Base-by-base conservation (phyloP, 2,113 vertebrate genomes). In the Pavo muticus region DNA sequence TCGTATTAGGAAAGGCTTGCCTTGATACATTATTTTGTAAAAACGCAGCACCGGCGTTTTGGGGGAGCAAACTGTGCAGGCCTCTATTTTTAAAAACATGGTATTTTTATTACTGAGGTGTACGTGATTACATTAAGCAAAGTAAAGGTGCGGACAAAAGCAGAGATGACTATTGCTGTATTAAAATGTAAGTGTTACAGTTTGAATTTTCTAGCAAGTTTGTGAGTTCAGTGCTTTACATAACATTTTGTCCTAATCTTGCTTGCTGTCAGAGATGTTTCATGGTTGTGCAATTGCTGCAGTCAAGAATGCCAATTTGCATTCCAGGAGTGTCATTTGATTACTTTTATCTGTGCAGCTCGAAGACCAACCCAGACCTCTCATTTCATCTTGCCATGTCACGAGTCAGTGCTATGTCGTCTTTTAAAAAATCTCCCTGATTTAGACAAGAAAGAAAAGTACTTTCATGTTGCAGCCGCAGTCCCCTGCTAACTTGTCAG, bases 311-410 rank as follows among this genome's bases (percentile, higher is more conserved):
- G 98, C 97, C 98, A 98, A 98, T 99, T 99, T 98, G 98, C 98
- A 99, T 99, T 99, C 98, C 98, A 98, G 97, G 96, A 98, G 98
- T 99, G 98, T 98, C 98, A 99, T 98, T 99, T 99, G 98, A 99
- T 99, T 98, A 98, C 98, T 98, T 99, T 99, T 99, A 99, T 99
- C 98, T 99, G 95, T 96, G 96, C 95, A 97, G 97, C 97, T 98
- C 93, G 96, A 97, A 98, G 97, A 98, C 97, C 94, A 96, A 97
- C 97, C 97, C 97, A 98, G 98, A 98, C 98, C 97, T 97, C 97
- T 97, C 97, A 97, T 98, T 98, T 98, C 98, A 98, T 98, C 98
- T 98, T 98, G 97, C 97, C 97, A 96, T 98, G 98, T 99, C 98
- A 98, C 94, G 90, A 98, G 98, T 98, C 97, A 98, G 94, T 97